phyloP scores from a whole-genome alignment of 2,113 vertebrate species.

The Rafetus swinhoei region DNA sequence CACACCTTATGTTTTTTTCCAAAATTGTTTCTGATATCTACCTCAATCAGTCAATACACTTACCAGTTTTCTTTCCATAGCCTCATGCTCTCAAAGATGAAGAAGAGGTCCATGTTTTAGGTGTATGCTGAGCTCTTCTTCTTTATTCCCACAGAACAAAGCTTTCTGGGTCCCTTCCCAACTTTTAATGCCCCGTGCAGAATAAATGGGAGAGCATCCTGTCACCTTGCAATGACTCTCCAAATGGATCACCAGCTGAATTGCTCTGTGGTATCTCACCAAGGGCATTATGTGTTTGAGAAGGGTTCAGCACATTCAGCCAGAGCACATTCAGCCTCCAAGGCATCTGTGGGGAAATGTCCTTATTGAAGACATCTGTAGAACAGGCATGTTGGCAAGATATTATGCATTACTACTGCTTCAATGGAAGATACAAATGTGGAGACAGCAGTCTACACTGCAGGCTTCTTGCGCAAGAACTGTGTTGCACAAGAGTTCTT shows the following conservation, averaged over 20 bases:
- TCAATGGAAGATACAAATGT: background rate
- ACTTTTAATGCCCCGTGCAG: background rate
- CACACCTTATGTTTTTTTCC: background rate
- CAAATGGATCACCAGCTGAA: background rate
- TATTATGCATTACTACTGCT: background rate
- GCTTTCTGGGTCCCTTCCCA: background rate
- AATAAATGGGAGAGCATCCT: background rate
- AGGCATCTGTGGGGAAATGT: background rate
- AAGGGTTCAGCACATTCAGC: background rate
- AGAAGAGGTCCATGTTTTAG: background rate
- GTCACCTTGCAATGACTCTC: background rate
- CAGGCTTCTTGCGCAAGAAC: too few relatives aligned
- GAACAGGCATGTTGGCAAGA: background rate
- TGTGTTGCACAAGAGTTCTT: too few relatives aligned
- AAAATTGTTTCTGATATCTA: background rate
- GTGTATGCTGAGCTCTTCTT: background rate
- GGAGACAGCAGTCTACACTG: background rate
- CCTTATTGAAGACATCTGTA: background rate
- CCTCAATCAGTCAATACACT: background rate
- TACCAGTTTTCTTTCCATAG: background rate
- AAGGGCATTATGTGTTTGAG: background rate
- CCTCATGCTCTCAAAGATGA: background rate
- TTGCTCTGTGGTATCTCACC: background rate
- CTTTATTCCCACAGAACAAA: background rate
- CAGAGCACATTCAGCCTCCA: background rate